phyloP scores from a whole-genome alignment of 2,797 vertebrate species.

The Aplochiton taeniatus region DNA sequence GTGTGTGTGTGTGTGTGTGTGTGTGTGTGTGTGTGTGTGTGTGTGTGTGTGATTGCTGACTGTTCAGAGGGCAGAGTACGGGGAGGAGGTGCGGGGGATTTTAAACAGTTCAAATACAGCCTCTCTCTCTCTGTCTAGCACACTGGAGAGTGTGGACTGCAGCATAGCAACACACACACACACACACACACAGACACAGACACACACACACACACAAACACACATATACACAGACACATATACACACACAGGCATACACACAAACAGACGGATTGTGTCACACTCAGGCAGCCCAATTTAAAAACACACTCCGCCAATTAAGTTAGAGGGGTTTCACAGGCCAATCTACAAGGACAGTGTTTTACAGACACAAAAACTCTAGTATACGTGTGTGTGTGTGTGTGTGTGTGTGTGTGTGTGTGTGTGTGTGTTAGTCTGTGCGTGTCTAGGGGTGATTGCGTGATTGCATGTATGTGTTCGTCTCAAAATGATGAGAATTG shows the following conservation, averaged over 20 bases:
- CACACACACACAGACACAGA: constrained; percentile 43
- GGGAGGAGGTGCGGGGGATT: constrained; percentile 63
- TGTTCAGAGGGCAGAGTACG: constrained; percentile 60
- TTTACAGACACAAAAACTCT: constrained; percentile 26
- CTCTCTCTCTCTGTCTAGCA: constrained; percentile 41
- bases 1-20: constrained; percentile 1
- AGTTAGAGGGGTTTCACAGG: constrained; percentile 52
- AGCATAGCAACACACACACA: constrained; percentile 16
- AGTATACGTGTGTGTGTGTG: background rate
- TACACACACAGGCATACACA: constrained; percentile 18
- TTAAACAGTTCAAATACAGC: constrained; percentile 71
- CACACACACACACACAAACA: constrained; percentile 34
- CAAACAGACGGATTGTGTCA: constrained; percentile 45
- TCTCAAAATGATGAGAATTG: too few species aligned
- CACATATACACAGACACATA: constrained; percentile 2
- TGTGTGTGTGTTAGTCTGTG: background rate
- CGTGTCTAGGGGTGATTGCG: background rate
- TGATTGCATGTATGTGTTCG: background rate
- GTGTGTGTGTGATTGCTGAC: constrained; percentile 50
- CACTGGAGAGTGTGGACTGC: constrained; percentile 33
- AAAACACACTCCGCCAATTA: constrained; percentile 50
- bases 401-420: constrained; percentile 3
- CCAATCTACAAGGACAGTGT: constrained; percentile 45
- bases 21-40: constrained; percentile 6
- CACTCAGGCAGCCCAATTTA: constrained; percentile 62